A percentile compares a stretch with the other conserved stretches of the same genome.
Conservation (phyloP, 1,140 invertebrate species). For the Lepidurus apus region DNA sequence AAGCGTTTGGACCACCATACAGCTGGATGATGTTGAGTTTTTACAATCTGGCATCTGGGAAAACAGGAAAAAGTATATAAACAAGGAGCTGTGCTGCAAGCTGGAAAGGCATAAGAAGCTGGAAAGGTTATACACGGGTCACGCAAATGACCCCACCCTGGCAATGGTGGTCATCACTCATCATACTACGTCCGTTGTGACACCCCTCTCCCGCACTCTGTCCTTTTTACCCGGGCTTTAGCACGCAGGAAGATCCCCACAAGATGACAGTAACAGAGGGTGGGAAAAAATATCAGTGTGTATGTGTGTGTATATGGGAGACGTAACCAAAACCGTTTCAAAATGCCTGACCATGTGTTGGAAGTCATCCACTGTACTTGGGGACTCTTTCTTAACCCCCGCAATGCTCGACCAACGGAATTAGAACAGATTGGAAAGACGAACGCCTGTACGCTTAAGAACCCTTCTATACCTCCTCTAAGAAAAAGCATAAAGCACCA, state of each 20-base stretch:
- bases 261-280: slow-evolving; percentile 13
- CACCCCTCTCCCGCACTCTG: slow-evolving; percentile 13
- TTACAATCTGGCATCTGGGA: slow-evolving; percentile 18
- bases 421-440: neutral
- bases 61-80: slow-evolving; percentile 17
- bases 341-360: slow-evolving; percentile 3
- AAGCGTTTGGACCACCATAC: neutral
- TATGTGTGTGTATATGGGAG: neutral
- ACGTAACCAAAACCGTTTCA: slow-evolving; percentile 14
- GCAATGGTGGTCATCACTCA: slow-evolving; percentile 21
- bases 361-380: neutral
- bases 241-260: neutral
- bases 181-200: slow-evolving; percentile 17
- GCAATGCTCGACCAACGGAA: neutral
- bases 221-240: neutral
- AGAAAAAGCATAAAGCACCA: neutral
- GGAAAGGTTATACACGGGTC: slow-evolving; percentile 16
- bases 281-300: slow-evolving; percentile 1
- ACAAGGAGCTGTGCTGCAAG: neutral
- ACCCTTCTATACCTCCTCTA: neutral
- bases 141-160: slow-evolving; percentile 13
- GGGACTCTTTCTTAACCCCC: neutral
- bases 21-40: neutral
- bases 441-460: neutral
- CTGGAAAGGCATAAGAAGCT: slow-evolving; percentile 16